Base-by-base conservation (phyloP, 2,888 invertebrate genomes). In the Acholoe squamosa region DNA sequence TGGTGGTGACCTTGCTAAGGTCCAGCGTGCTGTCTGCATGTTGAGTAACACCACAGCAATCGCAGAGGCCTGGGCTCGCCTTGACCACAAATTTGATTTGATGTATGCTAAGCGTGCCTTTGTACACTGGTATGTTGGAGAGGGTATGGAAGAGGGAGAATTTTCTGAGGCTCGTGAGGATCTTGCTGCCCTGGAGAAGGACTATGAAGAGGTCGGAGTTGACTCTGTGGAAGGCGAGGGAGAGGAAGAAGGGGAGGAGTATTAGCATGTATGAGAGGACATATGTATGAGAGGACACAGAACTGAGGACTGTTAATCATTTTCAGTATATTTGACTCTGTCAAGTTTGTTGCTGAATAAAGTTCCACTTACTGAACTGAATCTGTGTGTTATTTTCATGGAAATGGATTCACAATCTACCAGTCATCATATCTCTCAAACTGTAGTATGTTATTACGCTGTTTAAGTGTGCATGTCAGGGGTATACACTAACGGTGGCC, bases 1-100 rank as follows among this genome's bases (percentile, higher is more conserved):
- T 0, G 95, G 95, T 61, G 95, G 95, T 77, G 95, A 95, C 92
- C 91, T 95, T 89, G 97, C 98, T 84, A 97, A 97, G 91, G 96
- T 97, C 33, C 93, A 98, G 92, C 97, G 98, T 92, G 98, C 98
- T 61, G 97, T 98, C 0, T 97, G 98, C 91, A 98, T 98, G 97
- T 96, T 98, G 89, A 97, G 98, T 94, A 99, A 99, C 96, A 98
- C 98, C 10, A 99, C 98, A 28, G 98, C 98, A 93, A 98, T 98
- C 94, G 97, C 97, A 22, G 97, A 98, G 94, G 98, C 98, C 88
- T 98, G 98, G 97, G 97, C 97, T 91, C 97, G 97, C 90, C 96
- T 98, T 28, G 97, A 97, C 93, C 97, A 97, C 93, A 98, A 98
- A 95, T 98, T 97, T 95, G 97, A 97, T 91, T 95, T 97, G 89